Percentiles rank a stretch among this genome's conserved stretches.
These are phyloP conservation scores for Lepidurus apus DNA, from an alignment of 1,140 invertebrate genomes.

Conservation along the genomic window DNA sequence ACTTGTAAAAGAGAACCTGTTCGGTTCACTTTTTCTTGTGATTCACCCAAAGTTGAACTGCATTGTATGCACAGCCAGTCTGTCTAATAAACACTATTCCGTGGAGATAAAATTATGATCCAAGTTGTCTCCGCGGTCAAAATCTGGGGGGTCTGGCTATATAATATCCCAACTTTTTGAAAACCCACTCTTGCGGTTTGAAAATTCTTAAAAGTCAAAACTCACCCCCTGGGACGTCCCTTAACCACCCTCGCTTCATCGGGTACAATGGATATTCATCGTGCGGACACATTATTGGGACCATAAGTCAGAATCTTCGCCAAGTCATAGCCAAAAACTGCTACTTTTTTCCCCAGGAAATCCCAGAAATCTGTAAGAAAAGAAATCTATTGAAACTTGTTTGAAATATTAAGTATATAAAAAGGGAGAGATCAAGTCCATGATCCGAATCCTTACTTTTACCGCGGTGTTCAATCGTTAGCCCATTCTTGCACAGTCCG, in stretches of 20 bases:
- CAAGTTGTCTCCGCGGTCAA: slow-evolving; percentile 3
- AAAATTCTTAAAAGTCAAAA: not conserved
- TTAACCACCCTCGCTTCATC: not conserved
- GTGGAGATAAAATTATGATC: slow-evolving; percentile 10
- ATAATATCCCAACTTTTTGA: too few species aligned
- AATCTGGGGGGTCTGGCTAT: not conserved
- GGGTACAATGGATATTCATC: slow-evolving; percentile 4
- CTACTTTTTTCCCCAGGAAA: not conserved
- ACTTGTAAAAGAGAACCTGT: not conserved
- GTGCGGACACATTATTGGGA: not conserved
- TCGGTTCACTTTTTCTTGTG: not conserved
- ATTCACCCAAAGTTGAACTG: not conserved
- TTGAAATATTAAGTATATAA: too few species aligned
- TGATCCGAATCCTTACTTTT: too few species aligned
- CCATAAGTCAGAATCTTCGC: not conserved
- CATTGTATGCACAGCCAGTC: not conserved
- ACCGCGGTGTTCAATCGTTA: not conserved
- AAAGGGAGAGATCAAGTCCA: too few species aligned
- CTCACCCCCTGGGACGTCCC: not conserved
- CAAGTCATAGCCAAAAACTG: not conserved
- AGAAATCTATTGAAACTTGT: too few species aligned
- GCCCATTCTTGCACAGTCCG: not conserved
- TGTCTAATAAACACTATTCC: not conserved
- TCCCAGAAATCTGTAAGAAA: not conserved
- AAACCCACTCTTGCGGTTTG: not conserved